These are phyloP conservation scores for Neoitamus cyanurus DNA, from an alignment of 2,888 invertebrate species.

Conservation along the genomic window DNA sequence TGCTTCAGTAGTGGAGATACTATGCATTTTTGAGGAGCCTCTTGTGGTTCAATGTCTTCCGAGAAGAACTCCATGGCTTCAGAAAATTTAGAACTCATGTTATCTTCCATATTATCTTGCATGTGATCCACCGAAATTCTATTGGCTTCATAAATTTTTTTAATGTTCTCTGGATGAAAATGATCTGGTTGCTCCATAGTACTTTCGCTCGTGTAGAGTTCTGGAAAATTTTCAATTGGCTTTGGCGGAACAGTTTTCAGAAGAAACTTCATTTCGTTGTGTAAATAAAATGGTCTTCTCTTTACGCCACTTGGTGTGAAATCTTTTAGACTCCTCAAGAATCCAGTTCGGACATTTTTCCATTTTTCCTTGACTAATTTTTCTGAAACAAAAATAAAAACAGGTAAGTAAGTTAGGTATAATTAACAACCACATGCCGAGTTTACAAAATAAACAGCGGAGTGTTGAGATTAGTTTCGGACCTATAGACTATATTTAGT, in stretches of 20 bases:
- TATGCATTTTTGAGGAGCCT: neutral
- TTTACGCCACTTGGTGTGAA: neutral
- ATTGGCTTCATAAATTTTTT: neutral
- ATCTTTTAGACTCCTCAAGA: neutral
- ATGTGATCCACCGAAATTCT: neutral
- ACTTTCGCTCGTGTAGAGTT: neutral
- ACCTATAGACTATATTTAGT: too few species aligned
- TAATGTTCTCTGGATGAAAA: neutral
- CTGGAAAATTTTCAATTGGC: neutral
- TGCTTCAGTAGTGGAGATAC: neutral
- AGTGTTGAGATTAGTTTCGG: too few species aligned
- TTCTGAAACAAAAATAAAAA: neutral
- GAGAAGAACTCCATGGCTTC: neutral
- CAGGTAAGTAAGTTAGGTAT: neutral
- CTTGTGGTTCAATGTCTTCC: neutral
- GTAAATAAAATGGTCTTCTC: constrained; percentile 3
- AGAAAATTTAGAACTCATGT: neutral
- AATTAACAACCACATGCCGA: too few species aligned
- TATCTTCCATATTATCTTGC: neutral
- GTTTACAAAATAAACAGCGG: too few species aligned
- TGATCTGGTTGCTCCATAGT: neutral
- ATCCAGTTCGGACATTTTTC: neutral
- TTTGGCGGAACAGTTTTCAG: neutral
- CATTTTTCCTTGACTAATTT: neutral
- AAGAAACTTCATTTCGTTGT: neutral